Evolutionary conservation across 2,113 vertebrate genomes (phyloP), one percentile per base, ranked within the genome.

Genomic region (Narcine bancroftii): DNA sequence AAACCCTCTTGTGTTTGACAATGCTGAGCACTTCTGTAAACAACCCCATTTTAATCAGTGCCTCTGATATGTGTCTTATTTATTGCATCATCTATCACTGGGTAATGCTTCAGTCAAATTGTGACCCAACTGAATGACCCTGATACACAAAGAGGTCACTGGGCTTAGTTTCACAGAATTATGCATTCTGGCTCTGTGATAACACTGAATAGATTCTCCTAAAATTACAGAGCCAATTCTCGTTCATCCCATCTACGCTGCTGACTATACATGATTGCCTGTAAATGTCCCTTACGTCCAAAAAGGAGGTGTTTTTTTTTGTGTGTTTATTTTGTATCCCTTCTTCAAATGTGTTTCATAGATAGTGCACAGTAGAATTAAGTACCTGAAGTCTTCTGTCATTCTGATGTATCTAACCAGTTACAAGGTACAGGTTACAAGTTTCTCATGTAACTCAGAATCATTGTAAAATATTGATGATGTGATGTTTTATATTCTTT

Each of bases 21-120:
- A 91, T 69, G 63, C 65, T 69, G 66, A 69, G 89, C 89, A 69
- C 89, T 91, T 69, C 65, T 91, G 63, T 69, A 91, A 91, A 66
- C 45, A 47, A 10, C 26, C 15, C 47, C 36, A 87, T 21, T 71
- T 91, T 91, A 91, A 91, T 91, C 89, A 71, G 21, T 91, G 63
- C 89, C 63, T 26, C 65, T 24, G 65, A 63, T 17, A 1, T 92
- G 92, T 92, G 69, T 93, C 85, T 19, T 85, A 65, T 87, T 87
- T 79, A 65, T 81, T 76, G 76, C 92, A 76, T n/a, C 92, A 93
- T 76, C 50, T 45, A 71, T 89, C 92, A 65, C 71, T 87, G 13
- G 76, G 56, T 73, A n/a, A 33, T 92, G 60, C 66, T 87, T n/a
- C 36, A 92, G 89, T 92, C 92, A 92, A 36, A 24, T 75, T 69